Conservation (phyloP, 2,888 invertebrate genomes). For the Trachelus tabidus region DNA sequence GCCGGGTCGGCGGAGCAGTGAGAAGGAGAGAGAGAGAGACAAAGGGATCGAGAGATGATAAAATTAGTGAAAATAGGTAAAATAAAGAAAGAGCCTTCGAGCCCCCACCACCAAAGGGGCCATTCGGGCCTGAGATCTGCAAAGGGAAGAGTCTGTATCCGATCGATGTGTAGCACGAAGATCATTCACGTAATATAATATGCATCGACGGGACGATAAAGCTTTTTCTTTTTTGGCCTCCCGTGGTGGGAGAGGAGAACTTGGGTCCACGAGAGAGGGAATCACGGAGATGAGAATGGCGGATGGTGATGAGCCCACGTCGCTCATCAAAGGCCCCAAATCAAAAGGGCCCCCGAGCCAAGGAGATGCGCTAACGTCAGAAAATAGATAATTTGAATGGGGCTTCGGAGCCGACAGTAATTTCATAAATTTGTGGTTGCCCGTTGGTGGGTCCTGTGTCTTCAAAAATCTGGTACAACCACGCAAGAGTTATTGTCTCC, state of each 20-base stretch:
- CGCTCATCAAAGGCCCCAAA: constrained; percentile 6
- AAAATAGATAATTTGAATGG: constrained; percentile 40
- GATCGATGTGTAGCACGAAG: constrained; percentile 11
- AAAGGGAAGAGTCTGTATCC: constrained; percentile 10
- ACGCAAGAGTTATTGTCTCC: neutral
- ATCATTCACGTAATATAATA: constrained; percentile 39
- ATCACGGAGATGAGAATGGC: neutral
- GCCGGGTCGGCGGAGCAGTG: neutral
- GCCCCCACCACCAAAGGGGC: neutral
- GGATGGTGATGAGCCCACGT: neutral
- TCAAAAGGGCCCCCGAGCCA: constrained; percentile 24
- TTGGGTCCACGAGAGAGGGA: neutral
- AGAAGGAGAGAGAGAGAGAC: neutral
- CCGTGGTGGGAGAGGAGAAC: neutral
- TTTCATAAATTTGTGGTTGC: constrained; percentile 37
- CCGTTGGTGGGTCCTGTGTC: neutral
- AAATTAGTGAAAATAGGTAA: neutral
- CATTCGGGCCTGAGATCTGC: neutral
- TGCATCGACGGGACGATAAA: constrained; percentile 25
- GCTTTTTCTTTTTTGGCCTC: neutral
- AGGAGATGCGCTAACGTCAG: constrained; percentile 15
- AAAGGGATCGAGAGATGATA: neutral
- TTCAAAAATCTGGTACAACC: neutral
- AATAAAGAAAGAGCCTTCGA: neutral
- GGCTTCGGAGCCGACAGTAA: constrained; percentile 33